Conservation (phyloP, 1,140 invertebrate genomes). For the Periplaneta americana region DNA sequence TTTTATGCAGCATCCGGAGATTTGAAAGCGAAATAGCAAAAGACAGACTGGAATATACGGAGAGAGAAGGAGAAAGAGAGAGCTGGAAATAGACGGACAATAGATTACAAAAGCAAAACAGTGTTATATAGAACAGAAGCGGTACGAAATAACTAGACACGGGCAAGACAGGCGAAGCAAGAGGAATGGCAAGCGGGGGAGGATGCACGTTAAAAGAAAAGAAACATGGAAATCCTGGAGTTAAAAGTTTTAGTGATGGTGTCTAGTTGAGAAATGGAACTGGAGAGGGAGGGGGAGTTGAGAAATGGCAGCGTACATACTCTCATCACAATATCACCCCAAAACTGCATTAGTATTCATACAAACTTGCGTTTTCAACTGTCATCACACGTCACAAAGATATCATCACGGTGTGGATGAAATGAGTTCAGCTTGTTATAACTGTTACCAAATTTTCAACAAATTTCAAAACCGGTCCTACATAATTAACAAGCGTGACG, state of each 20-base stretch:
- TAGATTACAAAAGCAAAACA: constrained; percentile 3
- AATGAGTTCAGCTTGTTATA: background rate
- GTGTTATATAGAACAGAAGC: background rate
- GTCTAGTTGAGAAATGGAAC: constrained; percentile 1
- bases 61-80: constrained; percentile 3
- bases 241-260: constrained; percentile 5
- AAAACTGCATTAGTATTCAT: background rate
- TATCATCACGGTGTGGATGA: background rate
- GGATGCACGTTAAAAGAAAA: background rate
- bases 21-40: background rate
- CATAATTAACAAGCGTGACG: background rate
- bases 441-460: background rate
- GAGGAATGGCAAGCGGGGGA: background rate
- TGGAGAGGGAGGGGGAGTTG: background rate
- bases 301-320: background rate
- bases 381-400: background rate
- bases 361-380: background rate
- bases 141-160: background rate
- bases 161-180: background rate
- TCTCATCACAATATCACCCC: background rate
- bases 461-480: background rate
- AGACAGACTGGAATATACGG: background rate
- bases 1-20: constrained; percentile 3
- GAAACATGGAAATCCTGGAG: constrained; percentile 2
- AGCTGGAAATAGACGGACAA: background rate